These are phyloP conservation scores for Leptobrachium ailaonicum DNA, from an alignment of 2,113 vertebrate genomes.

Conservation along the genomic window DNA sequence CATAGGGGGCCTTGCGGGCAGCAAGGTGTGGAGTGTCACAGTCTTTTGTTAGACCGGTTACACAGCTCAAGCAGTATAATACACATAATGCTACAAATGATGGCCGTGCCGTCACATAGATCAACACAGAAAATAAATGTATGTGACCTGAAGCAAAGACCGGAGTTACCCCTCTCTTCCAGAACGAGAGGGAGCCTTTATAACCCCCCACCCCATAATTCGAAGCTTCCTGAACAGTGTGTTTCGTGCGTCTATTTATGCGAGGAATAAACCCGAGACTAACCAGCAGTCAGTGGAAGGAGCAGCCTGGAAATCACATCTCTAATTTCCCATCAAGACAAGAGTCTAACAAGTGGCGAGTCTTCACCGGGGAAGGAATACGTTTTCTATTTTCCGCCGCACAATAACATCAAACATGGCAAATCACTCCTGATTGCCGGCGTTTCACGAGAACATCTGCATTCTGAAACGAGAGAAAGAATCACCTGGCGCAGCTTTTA, in stretches of 20 bases:
- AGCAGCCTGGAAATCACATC: conserved; percentile 15
- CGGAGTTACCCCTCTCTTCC: no score
- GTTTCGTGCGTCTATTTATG: not conserved
- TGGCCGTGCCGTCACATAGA: no score
- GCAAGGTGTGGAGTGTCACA: no score
- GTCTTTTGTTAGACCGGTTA: no score
- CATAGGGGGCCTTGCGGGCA: no score
- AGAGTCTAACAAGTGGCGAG: not conserved
- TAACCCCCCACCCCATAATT: no score
- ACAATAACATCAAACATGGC: conserved; percentile 7
- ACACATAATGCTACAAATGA: no score
- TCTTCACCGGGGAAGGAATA: not conserved
- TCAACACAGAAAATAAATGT: no score
- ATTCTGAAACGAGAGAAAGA: conserved; percentile 47
- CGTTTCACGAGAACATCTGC: conserved; percentile 33
- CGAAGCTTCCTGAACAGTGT: not conserved
- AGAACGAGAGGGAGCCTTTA: no score
- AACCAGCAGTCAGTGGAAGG: not conserved
- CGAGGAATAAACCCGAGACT: not conserved
- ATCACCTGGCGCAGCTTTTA: conserved; percentile 25
- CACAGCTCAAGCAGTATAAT: no score
- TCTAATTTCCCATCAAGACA: conserved; percentile 14
- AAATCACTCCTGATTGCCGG: conserved; percentile 29
- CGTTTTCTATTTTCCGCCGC: not conserved
- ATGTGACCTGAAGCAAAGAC: no score